Conservation (phyloP, 2,888 invertebrate species). For the Yponomeuta cagnagella region DNA sequence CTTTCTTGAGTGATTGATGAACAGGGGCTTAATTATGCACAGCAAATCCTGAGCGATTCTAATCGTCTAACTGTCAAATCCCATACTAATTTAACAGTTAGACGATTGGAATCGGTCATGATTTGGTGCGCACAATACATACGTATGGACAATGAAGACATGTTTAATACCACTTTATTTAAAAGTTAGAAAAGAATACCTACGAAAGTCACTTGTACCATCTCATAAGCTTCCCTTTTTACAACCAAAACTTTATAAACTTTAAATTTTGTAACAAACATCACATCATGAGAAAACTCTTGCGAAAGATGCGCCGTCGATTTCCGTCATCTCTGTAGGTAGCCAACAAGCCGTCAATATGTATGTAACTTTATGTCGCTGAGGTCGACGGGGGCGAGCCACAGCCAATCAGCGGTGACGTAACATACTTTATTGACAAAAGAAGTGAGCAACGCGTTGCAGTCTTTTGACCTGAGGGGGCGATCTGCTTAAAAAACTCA, state of each 20-base stretch:
- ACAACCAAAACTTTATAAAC: too few relatives aligned
- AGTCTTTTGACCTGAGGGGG: not conserved
- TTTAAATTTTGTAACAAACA: not conserved
- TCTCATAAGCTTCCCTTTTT: too few relatives aligned
- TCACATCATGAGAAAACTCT: slow-evolving; percentile 5
- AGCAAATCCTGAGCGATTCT: too few relatives aligned
- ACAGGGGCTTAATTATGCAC: too few relatives aligned
- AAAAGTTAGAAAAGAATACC: too few relatives aligned
- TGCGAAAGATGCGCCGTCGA: slow-evolving; percentile 1
- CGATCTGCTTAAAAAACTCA: slow-evolving; percentile 2
- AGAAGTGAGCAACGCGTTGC: slow-evolving; percentile 10
- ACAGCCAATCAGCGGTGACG: slow-evolving; percentile 38
- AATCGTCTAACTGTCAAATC: too few relatives aligned
- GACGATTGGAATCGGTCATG: too few relatives aligned
- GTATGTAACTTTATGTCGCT: slow-evolving; percentile 12
- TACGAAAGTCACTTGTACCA: too few relatives aligned
- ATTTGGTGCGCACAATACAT: too few relatives aligned
- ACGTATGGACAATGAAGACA: too few relatives aligned
- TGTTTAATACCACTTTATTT: too few relatives aligned
- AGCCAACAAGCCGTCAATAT: slow-evolving; percentile 8
- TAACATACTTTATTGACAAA: slow-evolving; percentile 25
- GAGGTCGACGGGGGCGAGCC: slow-evolving; percentile 25
- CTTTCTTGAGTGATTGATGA: not conserved
- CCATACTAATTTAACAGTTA: too few relatives aligned
- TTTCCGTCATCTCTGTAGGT: slow-evolving; percentile 3